A percentile compares a stretch with the other conserved stretches of the same genome.
Conservation (phyloP, 2,113 vertebrate genomes). For the Mesocricetus auratus region DNA sequence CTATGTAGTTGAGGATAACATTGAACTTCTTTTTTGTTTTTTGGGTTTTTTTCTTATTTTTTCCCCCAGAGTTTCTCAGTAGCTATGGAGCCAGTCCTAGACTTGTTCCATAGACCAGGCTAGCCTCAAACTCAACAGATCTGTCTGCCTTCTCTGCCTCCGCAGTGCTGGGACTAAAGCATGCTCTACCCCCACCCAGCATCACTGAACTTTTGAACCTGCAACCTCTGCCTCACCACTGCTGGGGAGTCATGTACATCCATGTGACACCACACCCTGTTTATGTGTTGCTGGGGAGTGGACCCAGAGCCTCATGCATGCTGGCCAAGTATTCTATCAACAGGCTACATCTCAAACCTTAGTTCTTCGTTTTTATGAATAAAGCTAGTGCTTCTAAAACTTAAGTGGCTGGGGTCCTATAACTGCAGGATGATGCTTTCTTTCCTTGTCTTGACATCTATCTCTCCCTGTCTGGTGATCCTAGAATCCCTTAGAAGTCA, state of each 20-base stretch:
- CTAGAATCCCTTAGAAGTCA: background rate
- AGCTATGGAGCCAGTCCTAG: too few relatives aligned
- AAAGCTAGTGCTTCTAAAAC: conserved; percentile 23
- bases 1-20: background rate
- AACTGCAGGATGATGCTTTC: background rate
- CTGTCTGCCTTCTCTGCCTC: too few relatives aligned
- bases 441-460: background rate
- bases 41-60: too few relatives aligned
- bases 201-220: background rate
- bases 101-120: too few relatives aligned
- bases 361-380: conserved; percentile 36
- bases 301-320: background rate
- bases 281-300: background rate
- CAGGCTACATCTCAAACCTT: background rate
- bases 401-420: background rate
- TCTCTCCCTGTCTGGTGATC: background rate
- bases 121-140: too few relatives aligned
- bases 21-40: background rate
- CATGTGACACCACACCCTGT: background rate
- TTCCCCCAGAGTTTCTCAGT: too few relatives aligned
- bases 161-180: too few relatives aligned
- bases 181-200: too few relatives aligned
- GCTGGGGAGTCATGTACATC: background rate
- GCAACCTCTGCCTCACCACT: background rate
- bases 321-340: background rate